Evolutionary conservation across 2,888 invertebrate genomes (phyloP), one percentile per base, ranked within the genome.

Genomic region (Platerodrilus igneus): DNA sequence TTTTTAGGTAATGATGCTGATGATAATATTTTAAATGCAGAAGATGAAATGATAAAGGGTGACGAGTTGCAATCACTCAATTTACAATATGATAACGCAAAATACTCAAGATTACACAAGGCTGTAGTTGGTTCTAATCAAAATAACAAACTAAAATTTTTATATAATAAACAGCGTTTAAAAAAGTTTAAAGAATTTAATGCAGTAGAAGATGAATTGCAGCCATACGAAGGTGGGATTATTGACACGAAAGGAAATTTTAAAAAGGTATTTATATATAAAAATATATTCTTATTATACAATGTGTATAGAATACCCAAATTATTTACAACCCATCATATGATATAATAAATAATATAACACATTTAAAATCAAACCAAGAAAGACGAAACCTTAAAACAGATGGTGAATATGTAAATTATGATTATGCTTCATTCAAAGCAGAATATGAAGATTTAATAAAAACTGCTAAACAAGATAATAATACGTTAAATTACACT

Each of bases 371-470:
- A n/a, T 21, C n/a, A 11, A 29, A 34, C 11, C n/a, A 9, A 13
- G 16, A 10, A 5, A 16, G 18, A 9, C 16, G 28, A 17, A 7
- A 16, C 8, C 17, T 17, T 6, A 3, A 9, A 28, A 29, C 45
- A 22, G 45, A 42, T n/a, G 30, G 57, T 17, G 50, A 56, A 3
- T 58, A 60, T 27, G 47, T 58, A 17, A 41, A 52, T 42, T 72
- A 73, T 41, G 63, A 71, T 54, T 73, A 72, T 37, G 57, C 68
- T 8, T 55, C 55, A 26, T 64, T 74, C 23, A 58, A 70, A 41
- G 56, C 60, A 4, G 74, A 76, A 50, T 78, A 77, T 47, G 58
- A 70, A 18, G 60, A 61, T n/a, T 62, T 69, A 37, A 50, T 71
- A 4, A 51, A 60, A 25, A 50, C 59, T 17, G 49, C 48, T 28